Evolutionary conservation across 2,888 invertebrate genomes (phyloP).

Genomic region (Mellilla xanthometata): DNA sequence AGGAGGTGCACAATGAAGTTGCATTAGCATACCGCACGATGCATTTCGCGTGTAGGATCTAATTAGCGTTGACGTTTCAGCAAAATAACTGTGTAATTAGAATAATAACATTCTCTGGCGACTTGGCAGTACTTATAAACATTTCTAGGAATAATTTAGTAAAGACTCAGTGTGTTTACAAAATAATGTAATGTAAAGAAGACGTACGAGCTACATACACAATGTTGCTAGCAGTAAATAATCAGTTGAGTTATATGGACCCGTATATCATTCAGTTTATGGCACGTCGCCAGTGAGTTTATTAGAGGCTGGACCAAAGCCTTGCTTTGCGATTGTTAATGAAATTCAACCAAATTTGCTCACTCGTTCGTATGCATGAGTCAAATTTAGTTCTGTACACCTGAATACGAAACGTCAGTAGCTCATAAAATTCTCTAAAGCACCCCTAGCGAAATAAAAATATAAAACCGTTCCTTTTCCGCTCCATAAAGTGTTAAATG

Average conservation of each 20-base stretch:
- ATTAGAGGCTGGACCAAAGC: conserved; percentile 29
- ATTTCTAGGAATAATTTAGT: conserved; percentile 11
- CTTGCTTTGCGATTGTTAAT: too few species aligned
- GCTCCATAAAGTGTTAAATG: conserved; percentile 38
- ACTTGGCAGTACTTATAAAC: not conserved
- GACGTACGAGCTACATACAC: conserved; percentile 5
- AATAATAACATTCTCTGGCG: conserved; percentile 3
- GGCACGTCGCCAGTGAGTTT: conserved; percentile 29
- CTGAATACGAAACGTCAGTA: conserved; percentile 11
- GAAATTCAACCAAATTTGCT: conserved; percentile 12
- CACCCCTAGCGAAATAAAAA: conserved; percentile 27
- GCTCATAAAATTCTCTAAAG: conserved; percentile 23
- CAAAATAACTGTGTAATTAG: conserved; percentile 1
- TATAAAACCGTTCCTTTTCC: conserved; percentile 35
- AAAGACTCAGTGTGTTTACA: not conserved
- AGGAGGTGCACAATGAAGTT: conserved; percentile 7
- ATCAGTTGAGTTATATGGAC: conserved; percentile 5
- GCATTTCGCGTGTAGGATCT: not conserved
- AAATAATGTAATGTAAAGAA: conserved; percentile 9
- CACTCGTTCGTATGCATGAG: conserved; percentile 1
- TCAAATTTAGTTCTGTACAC: conserved; percentile 4
- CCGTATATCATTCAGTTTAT: conserved; percentile 20
- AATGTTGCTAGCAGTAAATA: conserved; percentile 6
- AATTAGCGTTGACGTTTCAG: conserved; percentile 3
- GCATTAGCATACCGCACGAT: conserved; percentile 2